Conservation (phyloP, 2,797 vertebrate genomes). For the Taenioides sp. region DNA sequence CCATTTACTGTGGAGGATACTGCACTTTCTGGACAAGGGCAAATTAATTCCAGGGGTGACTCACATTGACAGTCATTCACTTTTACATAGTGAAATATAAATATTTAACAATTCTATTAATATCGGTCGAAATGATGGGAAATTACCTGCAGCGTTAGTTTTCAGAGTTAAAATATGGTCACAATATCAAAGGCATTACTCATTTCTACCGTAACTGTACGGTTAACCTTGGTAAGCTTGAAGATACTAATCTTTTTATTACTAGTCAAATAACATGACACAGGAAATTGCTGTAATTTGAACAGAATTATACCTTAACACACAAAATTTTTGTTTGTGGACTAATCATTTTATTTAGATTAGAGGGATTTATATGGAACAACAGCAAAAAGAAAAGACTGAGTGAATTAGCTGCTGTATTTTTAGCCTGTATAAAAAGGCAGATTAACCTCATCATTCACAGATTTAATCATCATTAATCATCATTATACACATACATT, state of each 20-base stretch:
- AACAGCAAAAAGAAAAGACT: too few relatives aligned
- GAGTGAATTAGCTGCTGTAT: too few relatives aligned
- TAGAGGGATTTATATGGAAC: too few relatives aligned
- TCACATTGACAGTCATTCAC: conserved; percentile 3
- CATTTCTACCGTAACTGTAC: not conserved
- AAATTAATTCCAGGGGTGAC: not conserved
- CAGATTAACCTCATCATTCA: too few relatives aligned
- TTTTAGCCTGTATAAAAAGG: too few relatives aligned
- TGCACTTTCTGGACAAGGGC: not conserved
- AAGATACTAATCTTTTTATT: not conserved
- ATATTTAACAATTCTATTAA: not conserved
- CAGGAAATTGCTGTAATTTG: too few relatives aligned
- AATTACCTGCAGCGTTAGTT: not conserved
- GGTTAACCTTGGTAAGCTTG: not conserved
- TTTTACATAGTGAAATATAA: not conserved
- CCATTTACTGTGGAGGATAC: not conserved
- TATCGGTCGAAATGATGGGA: not conserved
- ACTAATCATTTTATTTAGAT: too few relatives aligned
- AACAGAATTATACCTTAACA: too few relatives aligned
- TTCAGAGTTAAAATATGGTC: not conserved
- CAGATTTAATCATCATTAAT: too few relatives aligned
- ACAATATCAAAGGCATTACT: not conserved
- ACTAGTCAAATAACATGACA: not conserved
- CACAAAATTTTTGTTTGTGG: too few relatives aligned
- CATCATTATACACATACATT: too few relatives aligned